Percentiles rank a stretch among this genome's conserved stretches.
phyloP scores from a whole-genome alignment of 2,797 vertebrate genomes.

The Phoebastria nigripes region DNA sequence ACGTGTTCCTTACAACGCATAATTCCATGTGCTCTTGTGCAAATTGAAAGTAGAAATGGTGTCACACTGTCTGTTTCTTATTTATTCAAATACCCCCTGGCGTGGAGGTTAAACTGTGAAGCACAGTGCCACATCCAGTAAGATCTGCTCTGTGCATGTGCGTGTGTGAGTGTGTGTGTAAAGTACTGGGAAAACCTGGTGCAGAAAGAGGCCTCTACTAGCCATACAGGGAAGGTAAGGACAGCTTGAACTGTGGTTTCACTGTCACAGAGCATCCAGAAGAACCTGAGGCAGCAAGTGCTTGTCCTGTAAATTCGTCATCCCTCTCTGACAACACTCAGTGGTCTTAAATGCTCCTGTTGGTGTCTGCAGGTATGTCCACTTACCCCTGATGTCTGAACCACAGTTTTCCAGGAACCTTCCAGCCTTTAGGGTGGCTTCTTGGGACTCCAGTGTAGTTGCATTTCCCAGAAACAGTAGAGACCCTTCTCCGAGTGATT shows the following conservation, averaged over 20 bases:
- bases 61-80: not conserved
- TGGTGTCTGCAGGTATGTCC: not conserved
- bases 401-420: not conserved
- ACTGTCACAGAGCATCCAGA: not conserved
- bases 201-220: not conserved
- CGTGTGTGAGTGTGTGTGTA: not conserved
- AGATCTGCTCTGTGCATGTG: not conserved
- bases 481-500: not conserved
- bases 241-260: not conserved
- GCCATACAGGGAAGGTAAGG: not conserved
- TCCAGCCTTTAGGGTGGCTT: not conserved
- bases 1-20: accelerated
- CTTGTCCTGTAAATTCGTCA: not conserved
- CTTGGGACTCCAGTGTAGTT: not conserved
- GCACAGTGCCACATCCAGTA: not conserved
- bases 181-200: not conserved
- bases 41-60: not conserved
- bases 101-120: not conserved
- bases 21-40: not conserved
- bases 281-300: not conserved
- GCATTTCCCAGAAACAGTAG: not conserved
- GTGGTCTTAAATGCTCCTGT: not conserved
- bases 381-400: not conserved
- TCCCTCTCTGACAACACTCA: not conserved
- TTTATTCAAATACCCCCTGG: not conserved